Percentiles rank a stretch among this genome's conserved stretches.
Evolutionary conservation across 1,140 invertebrate genomes (phyloP).

Genomic region (Zaprionus gabonicus): DNA sequence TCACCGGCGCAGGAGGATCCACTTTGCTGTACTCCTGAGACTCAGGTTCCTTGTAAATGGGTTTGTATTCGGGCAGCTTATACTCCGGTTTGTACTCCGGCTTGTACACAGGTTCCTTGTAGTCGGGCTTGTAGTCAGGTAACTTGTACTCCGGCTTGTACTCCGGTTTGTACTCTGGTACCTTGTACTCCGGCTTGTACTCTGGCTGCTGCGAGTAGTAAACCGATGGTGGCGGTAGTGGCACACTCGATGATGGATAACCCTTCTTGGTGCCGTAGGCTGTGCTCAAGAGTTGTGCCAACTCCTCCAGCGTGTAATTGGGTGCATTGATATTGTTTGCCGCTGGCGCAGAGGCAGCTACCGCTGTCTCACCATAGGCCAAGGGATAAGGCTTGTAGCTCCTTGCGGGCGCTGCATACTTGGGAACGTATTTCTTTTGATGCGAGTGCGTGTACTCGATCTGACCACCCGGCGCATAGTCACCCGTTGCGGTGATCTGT

Average conservation of each 20-base stretch:
- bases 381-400: conserved; percentile 58
- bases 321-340: conserved; percentile 56
- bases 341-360: conserved; percentile 32
- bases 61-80: conserved; percentile 16
- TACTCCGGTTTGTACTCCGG: conserved; percentile 12
- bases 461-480: conserved; percentile 61
- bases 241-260: conserved; percentile 37
- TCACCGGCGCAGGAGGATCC: neutral
- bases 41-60: conserved; percentile 6
- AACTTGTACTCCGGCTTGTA: conserved; percentile 11
- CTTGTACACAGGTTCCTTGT: conserved; percentile 19
- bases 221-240: conserved; percentile 32
- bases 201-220: conserved; percentile 47
- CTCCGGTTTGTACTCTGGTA: conserved; percentile 16
- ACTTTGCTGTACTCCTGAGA: conserved; percentile 44
- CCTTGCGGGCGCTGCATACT: conserved; percentile 41
- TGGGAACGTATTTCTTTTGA: conserved; percentile 61
- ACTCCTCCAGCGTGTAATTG: conserved; percentile 70
- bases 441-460: conserved; percentile 68
- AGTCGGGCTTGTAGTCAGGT: conserved; percentile 23
- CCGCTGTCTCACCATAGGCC: conserved; percentile 45
- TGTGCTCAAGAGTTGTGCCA: conserved; percentile 64
- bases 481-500: conserved; percentile 66
- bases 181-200: conserved; percentile 5
- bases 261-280: conserved; percentile 61